phyloP scores from a whole-genome alignment of 2,888 invertebrate genomes.

The Muscina levida region DNA sequence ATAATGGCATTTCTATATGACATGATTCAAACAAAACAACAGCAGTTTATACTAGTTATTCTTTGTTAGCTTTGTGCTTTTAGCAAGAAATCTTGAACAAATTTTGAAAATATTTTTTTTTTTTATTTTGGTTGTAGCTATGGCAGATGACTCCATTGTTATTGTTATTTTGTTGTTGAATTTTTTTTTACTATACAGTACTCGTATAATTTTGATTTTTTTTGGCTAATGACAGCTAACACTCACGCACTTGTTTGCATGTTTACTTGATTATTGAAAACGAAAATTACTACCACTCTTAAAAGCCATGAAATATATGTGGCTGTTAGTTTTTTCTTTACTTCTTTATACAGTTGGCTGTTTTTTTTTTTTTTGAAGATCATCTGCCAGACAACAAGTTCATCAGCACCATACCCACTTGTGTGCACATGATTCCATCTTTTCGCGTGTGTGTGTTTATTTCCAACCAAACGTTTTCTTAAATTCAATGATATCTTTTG shows the following conservation, averaged over 20 bases:
- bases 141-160: too few relatives aligned
- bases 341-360: background rate
- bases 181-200: too few relatives aligned
- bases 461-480: too few relatives aligned
- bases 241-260: constrained; percentile 30
- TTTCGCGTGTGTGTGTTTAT: constrained; percentile 5
- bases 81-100: too few relatives aligned
- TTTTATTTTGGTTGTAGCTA: background rate
- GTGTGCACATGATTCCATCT: too few relatives aligned
- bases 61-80: too few relatives aligned
- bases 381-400: constrained; percentile 1
- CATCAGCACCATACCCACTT: constrained; percentile 25
- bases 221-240: constrained; percentile 27
- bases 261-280: background rate
- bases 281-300: background rate
- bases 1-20: too few relatives aligned
- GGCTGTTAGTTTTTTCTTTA: background rate
- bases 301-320: constrained; percentile 26
- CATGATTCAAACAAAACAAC: too few relatives aligned
- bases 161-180: too few relatives aligned
- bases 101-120: too few relatives aligned
- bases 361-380: background rate
- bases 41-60: too few relatives aligned
- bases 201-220: background rate
- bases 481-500: too few relatives aligned